Conservation (phyloP, 2,113 vertebrate species). For the Gasterosteus aculeatus region DNA sequence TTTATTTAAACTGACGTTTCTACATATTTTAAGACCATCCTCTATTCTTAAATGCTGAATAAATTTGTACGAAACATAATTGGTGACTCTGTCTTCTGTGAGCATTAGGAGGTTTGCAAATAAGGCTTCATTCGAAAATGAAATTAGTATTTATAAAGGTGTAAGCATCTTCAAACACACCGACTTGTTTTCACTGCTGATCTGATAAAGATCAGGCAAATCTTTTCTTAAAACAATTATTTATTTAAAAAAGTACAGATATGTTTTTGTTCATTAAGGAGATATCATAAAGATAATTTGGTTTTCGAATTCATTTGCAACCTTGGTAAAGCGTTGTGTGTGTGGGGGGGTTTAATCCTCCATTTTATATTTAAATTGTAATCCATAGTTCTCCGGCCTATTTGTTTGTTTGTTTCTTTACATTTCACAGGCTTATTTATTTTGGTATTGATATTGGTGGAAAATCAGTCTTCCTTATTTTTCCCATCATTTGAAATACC, state of each 20-base stretch:
- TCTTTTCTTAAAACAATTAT: neutral
- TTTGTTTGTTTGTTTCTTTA: neutral
- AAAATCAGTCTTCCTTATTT: neutral
- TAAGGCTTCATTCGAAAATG: neutral
- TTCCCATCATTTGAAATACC: neutral
- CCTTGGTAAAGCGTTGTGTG: neutral
- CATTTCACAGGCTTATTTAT: neutral
- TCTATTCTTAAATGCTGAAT: slow-evolving; percentile 87
- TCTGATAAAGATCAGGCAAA: neutral
- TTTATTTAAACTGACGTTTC: slow-evolving; percentile 85
- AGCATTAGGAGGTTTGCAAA: neutral
- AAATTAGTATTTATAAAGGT: neutral
- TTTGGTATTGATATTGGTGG: neutral
- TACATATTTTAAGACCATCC: slow-evolving; percentile 85
- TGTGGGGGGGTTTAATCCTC: neutral
- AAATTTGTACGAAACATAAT: slow-evolving; percentile 84
- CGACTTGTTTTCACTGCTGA: neutral
- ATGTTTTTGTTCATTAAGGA: neutral
- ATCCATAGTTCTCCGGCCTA: neutral
- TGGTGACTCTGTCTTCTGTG: slow-evolving; percentile 62
- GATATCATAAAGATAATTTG: neutral
- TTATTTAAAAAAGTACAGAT: neutral
- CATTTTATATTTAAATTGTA: neutral
- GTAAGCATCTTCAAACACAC: neutral
- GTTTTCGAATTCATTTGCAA: neutral